Evolutionary conservation across 1,140 invertebrate species (phyloP).

Genomic region (Orchestia grillus): DNA sequence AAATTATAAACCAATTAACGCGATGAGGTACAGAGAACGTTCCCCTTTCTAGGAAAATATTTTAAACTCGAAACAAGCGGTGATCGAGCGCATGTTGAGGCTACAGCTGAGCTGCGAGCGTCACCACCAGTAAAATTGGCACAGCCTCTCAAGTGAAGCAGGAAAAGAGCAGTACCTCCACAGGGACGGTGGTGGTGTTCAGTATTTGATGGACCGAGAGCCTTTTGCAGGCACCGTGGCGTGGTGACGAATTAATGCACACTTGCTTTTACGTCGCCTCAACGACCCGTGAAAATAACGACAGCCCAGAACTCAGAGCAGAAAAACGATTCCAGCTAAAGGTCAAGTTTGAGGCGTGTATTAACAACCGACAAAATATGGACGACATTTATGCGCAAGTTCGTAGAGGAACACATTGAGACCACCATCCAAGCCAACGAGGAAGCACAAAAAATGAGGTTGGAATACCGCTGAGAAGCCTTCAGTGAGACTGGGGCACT

Average conservation of each 20-base stretch:
- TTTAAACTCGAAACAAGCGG: neutral
- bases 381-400: neutral
- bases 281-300: neutral
- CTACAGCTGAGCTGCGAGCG: neutral
- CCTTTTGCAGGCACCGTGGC: neutral
- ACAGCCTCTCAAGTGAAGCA: neutral
- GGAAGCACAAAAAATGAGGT: neutral
- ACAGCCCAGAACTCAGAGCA: neutral
- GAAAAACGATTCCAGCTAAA: neutral
- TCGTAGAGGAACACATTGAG: neutral
- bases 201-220: neutral
- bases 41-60: neutral
- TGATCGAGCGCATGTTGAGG: neutral
- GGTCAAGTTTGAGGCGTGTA: neutral
- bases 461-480: neutral
- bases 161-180: neutral
- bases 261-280: neutral
- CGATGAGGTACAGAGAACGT: neutral
- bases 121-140: neutral
- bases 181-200: neutral
- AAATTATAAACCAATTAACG: too few relatives aligned
- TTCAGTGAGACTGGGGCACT: neutral
- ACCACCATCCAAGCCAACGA: neutral
- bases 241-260: neutral
- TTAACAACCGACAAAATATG: neutral